Evolutionary conservation across 2,888 invertebrate species (phyloP).

Genomic region (Chalcis sispes): DNA sequence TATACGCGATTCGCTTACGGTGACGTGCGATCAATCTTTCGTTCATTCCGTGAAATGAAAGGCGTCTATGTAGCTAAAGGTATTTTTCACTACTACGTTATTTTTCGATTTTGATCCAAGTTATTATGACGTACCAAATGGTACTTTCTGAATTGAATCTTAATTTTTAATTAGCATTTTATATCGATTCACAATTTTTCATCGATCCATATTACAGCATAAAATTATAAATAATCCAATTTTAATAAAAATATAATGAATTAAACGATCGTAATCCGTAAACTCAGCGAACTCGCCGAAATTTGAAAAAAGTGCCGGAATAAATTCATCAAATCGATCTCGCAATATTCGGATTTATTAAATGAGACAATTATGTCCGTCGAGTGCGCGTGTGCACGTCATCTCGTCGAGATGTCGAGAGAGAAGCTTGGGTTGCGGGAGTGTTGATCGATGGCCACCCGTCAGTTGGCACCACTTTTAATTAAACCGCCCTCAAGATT

Average conservation of each 20-base stretch:
- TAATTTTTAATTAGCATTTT: neutral
- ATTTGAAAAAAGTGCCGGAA: neutral
- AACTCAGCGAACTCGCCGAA: too few relatives aligned
- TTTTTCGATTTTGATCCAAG: too few relatives aligned
- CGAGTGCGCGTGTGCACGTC: slow-evolving; percentile 45
- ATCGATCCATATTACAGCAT: too few relatives aligned
- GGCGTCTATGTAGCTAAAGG: neutral
- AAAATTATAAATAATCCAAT: too few relatives aligned
- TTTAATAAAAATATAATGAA: too few relatives aligned
- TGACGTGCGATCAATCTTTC: slow-evolving; percentile 39
- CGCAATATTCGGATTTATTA: slow-evolving; percentile 47
- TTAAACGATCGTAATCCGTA: too few relatives aligned
- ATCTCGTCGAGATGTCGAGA: slow-evolving; percentile 51
- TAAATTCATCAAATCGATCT: slow-evolving; percentile 45
- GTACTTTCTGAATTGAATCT: neutral
- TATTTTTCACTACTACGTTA: too few relatives aligned
- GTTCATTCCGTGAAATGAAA: neutral
- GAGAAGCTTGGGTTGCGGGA: slow-evolving; percentile 56
- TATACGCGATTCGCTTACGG: neutral
- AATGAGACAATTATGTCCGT: slow-evolving; percentile 50
- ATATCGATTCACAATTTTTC: too few relatives aligned
- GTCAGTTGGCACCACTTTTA: slow-evolving; percentile 76
- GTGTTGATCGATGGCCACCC: slow-evolving; percentile 76
- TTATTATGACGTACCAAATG: too few relatives aligned
- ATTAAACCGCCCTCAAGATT: slow-evolving; percentile 76